A percentile compares a stretch with the other conserved stretches of the same genome.
Evolutionary conservation across 2,888 invertebrate genomes (phyloP).

Genomic region (Agonum fuliginosum): DNA sequence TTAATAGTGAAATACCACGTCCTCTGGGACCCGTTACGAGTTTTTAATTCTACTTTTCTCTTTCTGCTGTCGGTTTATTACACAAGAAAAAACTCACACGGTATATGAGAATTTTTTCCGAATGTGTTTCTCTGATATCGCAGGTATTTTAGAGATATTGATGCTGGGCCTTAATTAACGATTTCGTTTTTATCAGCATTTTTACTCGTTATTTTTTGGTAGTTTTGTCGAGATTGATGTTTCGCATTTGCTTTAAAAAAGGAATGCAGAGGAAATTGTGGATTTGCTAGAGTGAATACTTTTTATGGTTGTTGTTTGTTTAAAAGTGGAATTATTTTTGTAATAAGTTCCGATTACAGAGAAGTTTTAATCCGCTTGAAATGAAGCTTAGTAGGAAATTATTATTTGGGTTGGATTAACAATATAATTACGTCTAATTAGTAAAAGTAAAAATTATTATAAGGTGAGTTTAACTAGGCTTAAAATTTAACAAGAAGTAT

Average conservation of each 20-base stretch:
- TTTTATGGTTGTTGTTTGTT: background rate
- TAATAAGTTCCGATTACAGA: conserved; percentile 7
- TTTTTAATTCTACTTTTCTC: conserved; percentile 69
- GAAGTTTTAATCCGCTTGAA: conserved; percentile 20
- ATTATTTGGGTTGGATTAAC: background rate
- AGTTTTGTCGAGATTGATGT: conserved; percentile 30
- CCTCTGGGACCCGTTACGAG: conserved; percentile 69
- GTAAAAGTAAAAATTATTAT: conserved; percentile 65
- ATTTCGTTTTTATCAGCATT: conserved; percentile 42
- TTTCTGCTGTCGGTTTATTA: conserved; percentile 38
- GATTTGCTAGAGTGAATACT: conserved; percentile 5
- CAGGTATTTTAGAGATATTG: conserved; percentile 44
- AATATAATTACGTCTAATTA: conserved; percentile 69
- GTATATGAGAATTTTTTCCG: conserved; percentile 38
- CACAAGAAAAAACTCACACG: conserved; percentile 50
- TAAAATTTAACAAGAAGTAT: background rate
- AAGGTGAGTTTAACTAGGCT: background rate
- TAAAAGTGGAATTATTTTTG: conserved; percentile 1
- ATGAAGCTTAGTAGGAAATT: background rate
- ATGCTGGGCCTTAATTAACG: conserved; percentile 48
- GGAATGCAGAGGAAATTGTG: background rate
- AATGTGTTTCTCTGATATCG: conserved; percentile 32
- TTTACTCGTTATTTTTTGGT: conserved; percentile 7
- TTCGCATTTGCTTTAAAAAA: background rate
- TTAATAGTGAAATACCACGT: conserved; percentile 60